Base-by-base conservation (phyloP, 2,113 vertebrate species). In the Notiomystis cincta region DNA sequence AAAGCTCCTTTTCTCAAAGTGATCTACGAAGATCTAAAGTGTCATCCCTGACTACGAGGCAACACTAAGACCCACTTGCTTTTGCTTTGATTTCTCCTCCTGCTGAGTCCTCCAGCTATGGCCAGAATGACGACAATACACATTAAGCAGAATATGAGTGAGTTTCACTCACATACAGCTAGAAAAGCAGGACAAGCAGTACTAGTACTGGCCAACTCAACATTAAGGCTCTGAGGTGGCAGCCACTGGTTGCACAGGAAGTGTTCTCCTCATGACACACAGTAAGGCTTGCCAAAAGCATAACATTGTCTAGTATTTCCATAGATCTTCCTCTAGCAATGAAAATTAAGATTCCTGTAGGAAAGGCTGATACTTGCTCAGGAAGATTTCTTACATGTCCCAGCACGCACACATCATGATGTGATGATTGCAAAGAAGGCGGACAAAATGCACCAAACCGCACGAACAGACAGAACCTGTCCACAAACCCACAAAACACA, bases 401-500 rank as follows among this genome's bases (percentile, higher is more conserved):
- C 83, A 78, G 94, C 94, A 64, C 0, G 85, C 20, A 72, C 25
- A 20, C 2, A 0, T 51, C 27, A 90, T 1, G 6, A 90, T 23
- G 61, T 4, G 50, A 90, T 35, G 33, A 76, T 58, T 9, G 38
- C 25, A 50, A 90, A 83, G 77, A 38, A 65, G 78, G 61, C 13
- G 1, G 71, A 44, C 15, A 66, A 69, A 57, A 72, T 3, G 16
- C 62, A 76, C 58, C 42, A 77, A 90, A 86, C 93, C 7, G 2
- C 94, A 92, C 67, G 5, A 64, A 95, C 93, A 90, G 85, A 91
- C 93, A 78, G 56, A 96, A 95, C 87, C 76, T 77, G 92, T 90
- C 84, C 56, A 18, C 38, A 85, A 91, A 87, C 61, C 82, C 91
- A 83, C 83, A 60, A 38, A 30, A 20, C 37, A 42, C 40, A 30